These are phyloP conservation scores for Periphyllus acericola DNA, from an alignment of 2,888 invertebrate genomes.

Conservation along the genomic window DNA sequence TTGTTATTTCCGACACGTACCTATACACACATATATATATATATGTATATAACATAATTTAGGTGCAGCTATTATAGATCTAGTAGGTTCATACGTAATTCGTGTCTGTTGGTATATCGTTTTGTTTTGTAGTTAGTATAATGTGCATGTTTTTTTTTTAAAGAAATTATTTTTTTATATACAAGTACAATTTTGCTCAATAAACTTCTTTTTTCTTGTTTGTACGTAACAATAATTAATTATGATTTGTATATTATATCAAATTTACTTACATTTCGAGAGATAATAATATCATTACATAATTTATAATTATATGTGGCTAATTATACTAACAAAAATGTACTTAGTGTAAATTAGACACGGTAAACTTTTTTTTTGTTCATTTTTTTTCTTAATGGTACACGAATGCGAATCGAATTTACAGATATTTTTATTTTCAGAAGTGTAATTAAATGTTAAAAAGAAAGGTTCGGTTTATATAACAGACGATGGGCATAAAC, in stretches of 20 bases:
- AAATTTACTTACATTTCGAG: constrained; percentile 1
- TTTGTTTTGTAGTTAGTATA: constrained; percentile 31
- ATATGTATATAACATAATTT: too few relatives aligned
- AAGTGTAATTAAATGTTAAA: not conserved
- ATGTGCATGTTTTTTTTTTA: not conserved
- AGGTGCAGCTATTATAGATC: not conserved
- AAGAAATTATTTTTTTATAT: constrained; percentile 29
- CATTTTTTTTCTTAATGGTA: not conserved
- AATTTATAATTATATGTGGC: constrained; percentile 6
- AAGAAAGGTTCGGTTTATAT: not conserved
- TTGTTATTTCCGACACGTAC: not conserved
- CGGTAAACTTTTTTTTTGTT: not conserved
- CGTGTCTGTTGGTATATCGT: not conserved
- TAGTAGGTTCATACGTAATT: not conserved
- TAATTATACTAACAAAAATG: constrained; percentile 15
- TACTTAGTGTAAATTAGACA: not conserved
- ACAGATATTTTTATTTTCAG: not conserved
- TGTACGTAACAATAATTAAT: constrained; percentile 18
- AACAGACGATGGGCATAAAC: not conserved
- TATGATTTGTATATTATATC: not conserved
- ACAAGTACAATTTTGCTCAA: constrained; percentile 53
- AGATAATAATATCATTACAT: constrained; percentile 35
- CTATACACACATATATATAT: too few relatives aligned
- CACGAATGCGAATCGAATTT: not conserved
- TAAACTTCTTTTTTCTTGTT: constrained; percentile 28